These are phyloP conservation scores for Drosophila fungiperda DNA, from an alignment of 2,888 invertebrate species.

Conservation along the genomic window DNA sequence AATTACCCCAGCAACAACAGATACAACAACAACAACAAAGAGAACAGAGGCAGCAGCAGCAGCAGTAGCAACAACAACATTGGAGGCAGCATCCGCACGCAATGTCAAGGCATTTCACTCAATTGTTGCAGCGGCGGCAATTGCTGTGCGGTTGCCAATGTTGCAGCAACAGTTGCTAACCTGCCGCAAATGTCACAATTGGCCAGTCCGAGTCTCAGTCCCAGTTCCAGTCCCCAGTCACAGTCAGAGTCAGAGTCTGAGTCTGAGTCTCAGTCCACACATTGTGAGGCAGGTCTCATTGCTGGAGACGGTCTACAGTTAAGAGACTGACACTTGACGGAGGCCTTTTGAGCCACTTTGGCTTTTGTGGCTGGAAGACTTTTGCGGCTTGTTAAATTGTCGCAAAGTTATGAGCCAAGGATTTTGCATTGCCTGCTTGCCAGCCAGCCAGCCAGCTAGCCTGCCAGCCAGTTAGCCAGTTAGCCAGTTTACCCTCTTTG, in stretches of 20 bases:
- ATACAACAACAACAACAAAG: conserved; percentile 22
- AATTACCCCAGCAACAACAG: conserved; percentile 57
- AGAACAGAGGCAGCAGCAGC: conserved; percentile 56
- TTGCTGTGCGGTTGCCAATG: conserved; percentile 66
- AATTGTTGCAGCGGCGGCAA: conserved; percentile 66
- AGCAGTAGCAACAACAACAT: conserved; percentile 16
- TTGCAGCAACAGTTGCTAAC: conserved; percentile 54
- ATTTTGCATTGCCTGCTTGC: conserved; percentile 37
- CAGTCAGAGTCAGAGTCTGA: neutral
- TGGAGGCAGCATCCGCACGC: conserved; percentile 69
- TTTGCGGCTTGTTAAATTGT: conserved; percentile 72
- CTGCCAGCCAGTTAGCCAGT: conserved; percentile 6
- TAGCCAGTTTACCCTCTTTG: neutral
- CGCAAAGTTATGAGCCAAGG: conserved; percentile 69
- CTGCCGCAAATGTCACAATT: conserved; percentile 76
- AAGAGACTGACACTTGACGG: conserved; percentile 50
- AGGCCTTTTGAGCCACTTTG: conserved; percentile 33
- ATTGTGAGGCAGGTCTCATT: conserved; percentile 14
- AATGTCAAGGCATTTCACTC: conserved; percentile 79
- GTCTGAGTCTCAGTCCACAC: conserved; percentile 16
- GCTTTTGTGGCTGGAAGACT: conserved; percentile 42
- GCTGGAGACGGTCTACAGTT: conserved; percentile 11
- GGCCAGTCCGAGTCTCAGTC: conserved; percentile 29
- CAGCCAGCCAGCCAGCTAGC: conserved; percentile 13
- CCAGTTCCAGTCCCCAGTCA: neutral